Base-by-base conservation (phyloP, 2,888 invertebrate genomes). In the Latrodectus elegans region DNA sequence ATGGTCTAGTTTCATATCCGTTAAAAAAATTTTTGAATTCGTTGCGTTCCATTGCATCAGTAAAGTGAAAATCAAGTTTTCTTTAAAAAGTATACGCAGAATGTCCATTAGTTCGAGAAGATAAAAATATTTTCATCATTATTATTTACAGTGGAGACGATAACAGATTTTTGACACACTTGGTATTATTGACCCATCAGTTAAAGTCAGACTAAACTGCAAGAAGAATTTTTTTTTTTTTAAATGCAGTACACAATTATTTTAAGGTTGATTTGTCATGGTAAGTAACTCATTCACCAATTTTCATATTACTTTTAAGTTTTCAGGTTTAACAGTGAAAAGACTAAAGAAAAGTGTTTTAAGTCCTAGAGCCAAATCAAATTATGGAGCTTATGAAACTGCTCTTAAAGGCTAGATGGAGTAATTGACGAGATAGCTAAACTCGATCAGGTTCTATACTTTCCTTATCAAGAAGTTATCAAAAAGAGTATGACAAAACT, bases 311-410 rank as follows among this genome's bases (percentile, higher is more conserved):
- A 71, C 26, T 71, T 71, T 51, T 22, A 22, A 22, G 22, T 22
- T 22, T 22, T 22, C 22, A 22, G 49, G 38, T 71, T 71, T 71
- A 71, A 12, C 49, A 0, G 11, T 1, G 49, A 51, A 38, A 38
- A 71, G 14, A 71, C 49, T 71, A 1, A 15, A 71, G 1, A 71
- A 71, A 71, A 49, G 9, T 49, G 71, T 71, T 71, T 22, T 22
- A 71, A 71, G 38, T 10, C 12, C n/a, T 11, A n/a, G 14, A 67
- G n/a, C 8, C n/a, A 17, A 67, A 17, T 67, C 17, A n/a, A 17
- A 67, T 67, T 67, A 67, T 67, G 67, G 10, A 67, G 22, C 67
- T 67, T 67, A 67, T 67, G 67, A 17, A 67, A 67, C 22, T 67
- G 67, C n/a, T 4, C 8, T 67, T 67, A 67, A 67, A 26, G 17